Percentiles rank a stretch among this genome's conserved stretches.
These are phyloP conservation scores for Sandelia bainsii DNA, from an alignment of 2,797 vertebrate species.

Conservation along the genomic window DNA sequence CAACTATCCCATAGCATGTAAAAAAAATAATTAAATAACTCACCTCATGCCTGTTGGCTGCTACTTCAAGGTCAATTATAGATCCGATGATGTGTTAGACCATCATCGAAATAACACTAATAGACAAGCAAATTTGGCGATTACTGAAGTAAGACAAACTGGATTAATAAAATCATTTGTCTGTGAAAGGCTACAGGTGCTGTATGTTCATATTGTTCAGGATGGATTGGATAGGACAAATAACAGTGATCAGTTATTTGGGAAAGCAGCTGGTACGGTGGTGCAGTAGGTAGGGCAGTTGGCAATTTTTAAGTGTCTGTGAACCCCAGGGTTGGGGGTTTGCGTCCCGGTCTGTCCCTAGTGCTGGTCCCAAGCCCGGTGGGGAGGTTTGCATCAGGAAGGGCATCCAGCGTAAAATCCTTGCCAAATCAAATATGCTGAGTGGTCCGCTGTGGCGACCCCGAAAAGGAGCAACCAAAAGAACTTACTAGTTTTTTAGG, in stretches of 20 bases:
- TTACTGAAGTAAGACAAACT: background rate
- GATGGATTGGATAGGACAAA: conserved; percentile 9
- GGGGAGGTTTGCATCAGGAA: no score
- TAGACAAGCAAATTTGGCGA: background rate
- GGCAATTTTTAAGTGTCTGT: no score
- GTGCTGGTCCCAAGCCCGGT: no score
- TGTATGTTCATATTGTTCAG: background rate
- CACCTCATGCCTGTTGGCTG: background rate
- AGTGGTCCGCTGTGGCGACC: no score
- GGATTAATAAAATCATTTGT: background rate
- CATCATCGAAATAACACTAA: background rate
- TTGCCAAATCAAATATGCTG: no score
- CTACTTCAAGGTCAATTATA: background rate
- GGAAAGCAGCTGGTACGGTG: no score
- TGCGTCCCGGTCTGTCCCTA: no score
- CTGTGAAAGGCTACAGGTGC: conserved; percentile 9
- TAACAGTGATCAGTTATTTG: background rate
- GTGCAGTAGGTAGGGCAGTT: no score
- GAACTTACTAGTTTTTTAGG: no score
- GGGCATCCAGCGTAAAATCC: no score
- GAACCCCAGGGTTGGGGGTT: no score
- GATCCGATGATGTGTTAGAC: background rate
- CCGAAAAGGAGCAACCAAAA: no score
- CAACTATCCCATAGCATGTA: background rate
- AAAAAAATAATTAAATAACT: conserved; percentile 7